A percentile compares a stretch with the other conserved stretches of the same genome.
phyloP scores from a whole-genome alignment of 1,140 invertebrate species.

The Drosophila mojavensis region DNA sequence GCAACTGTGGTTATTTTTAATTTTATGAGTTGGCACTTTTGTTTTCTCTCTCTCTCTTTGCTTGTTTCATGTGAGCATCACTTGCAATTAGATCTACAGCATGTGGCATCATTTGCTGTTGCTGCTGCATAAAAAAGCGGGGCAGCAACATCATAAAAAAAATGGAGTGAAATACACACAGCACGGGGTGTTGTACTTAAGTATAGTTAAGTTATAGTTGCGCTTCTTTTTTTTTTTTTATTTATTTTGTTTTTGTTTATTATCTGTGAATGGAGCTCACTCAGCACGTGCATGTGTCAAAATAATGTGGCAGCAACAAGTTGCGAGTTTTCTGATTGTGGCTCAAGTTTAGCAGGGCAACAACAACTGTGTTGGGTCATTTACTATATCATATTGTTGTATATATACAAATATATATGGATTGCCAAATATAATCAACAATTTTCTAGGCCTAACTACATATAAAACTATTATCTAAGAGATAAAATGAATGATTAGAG shows the following conservation, averaged over 20 bases:
- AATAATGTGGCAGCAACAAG: slow-evolving; percentile 35
- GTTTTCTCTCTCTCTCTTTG: slow-evolving; percentile 11
- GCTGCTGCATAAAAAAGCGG: slow-evolving; percentile 41
- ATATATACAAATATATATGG: too few species aligned
- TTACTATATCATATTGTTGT: too few species aligned
- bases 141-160: slow-evolving; percentile 46
- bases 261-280: slow-evolving; percentile 14
- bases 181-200: slow-evolving; percentile 29
- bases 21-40: slow-evolving; percentile 70
- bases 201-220: slow-evolving; percentile 11
- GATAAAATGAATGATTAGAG: too few species aligned
- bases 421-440: too few species aligned
- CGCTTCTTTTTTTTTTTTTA: not conserved
- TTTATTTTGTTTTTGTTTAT: not conserved
- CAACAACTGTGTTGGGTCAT: too few species aligned
- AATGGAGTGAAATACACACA: slow-evolving; percentile 1
- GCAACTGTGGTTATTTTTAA: slow-evolving; percentile 66
- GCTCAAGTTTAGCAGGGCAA: too few species aligned
- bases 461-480: too few species aligned
- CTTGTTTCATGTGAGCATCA: slow-evolving; percentile 60
- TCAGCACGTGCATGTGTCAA: slow-evolving; percentile 68
- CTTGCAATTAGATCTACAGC: slow-evolving; percentile 27
- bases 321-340: not conserved
- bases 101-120: slow-evolving; percentile 14
- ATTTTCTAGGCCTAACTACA: too few species aligned